Conservation (phyloP, 1,140 invertebrate genomes). For the Agrilus planipennis region DNA sequence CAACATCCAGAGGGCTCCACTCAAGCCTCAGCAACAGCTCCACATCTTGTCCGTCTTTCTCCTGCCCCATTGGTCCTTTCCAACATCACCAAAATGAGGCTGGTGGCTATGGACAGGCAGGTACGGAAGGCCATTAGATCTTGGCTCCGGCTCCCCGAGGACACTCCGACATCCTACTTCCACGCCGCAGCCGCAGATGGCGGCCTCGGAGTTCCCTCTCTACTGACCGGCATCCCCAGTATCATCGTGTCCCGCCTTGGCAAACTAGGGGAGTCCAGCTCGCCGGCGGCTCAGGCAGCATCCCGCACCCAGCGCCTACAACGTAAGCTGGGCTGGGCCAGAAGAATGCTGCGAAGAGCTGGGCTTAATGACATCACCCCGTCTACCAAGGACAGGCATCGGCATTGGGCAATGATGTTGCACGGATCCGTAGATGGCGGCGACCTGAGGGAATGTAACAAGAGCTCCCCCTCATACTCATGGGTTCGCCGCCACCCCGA, state of each 20-base stretch:
- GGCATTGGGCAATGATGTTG: too few species aligned
- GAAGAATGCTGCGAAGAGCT: too few species aligned
- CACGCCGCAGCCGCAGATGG: too few species aligned
- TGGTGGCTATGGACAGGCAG: not conserved
- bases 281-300: too few species aligned
- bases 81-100: not conserved
- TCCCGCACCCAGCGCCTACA: too few species aligned
- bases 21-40: not conserved
- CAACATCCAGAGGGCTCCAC: not conserved
- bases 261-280: not conserved
- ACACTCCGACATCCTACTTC: too few species aligned
- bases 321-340: too few species aligned
- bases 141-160: not conserved
- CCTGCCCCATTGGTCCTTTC: not conserved
- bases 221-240: not conserved
- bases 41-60: not conserved
- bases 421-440: too few species aligned
- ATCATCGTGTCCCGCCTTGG: not conserved
- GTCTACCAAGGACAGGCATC: too few species aligned
- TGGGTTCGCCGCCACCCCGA: too few species aligned
- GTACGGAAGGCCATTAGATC: not conserved
- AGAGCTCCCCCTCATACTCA: too few species aligned
- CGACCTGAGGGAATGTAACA: too few species aligned
- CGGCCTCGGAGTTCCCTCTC: not conserved
- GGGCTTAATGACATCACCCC: not conserved